Base-by-base conservation (phyloP, 2,888 invertebrate species). In the Drosophila infuscata region DNA sequence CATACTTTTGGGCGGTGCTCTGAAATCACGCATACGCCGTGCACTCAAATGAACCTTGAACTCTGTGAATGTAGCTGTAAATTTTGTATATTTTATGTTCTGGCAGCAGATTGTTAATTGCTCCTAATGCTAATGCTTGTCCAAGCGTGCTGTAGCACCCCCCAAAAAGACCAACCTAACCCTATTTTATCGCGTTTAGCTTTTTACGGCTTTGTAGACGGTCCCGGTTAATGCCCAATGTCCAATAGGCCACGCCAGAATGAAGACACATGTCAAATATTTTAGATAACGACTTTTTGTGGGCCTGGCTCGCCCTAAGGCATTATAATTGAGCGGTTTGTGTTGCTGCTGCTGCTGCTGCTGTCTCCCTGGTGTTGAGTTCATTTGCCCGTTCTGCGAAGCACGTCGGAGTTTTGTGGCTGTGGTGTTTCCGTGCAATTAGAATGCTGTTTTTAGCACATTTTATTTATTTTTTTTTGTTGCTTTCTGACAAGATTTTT, bases 271-370 rank as follows among this genome's bases (percentile, higher is more conserved):
- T 88, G 85, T 80, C 83, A 88, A 88, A 89, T 88, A 88, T 82
- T 84, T 88, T 62, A 70, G 88, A 88, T 89, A 89, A 85, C 82
- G 78, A 76, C 82, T 80, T 83, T 81, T 66, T 79, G 81, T 68
- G 57, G 66, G 67, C 41, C 61, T 56, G 58, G 62, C 53, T 49
- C 46, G 53, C 67, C 49, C 15, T 54, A 67, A 76, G 72, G 69
- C 84, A 70, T 67, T 79, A 74, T 82, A 85, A 87, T 87, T 87
- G 85, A 85, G 88, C 85, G 85, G 75, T 86, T 86, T 81, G 70
- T 71, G 76, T 52, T 56, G 20, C 51, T 70, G 56, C 35, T 46
- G 25, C 15, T 56, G 20, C 51, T 70, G 56, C 33, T 46, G 25
- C 15, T 4, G 12, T 35, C 5, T 20, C 52, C 20, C 60, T 41